These are phyloP conservation scores for Monopterus albus DNA, from an alignment of 2,113 vertebrate genomes.

Conservation along the genomic window DNA sequence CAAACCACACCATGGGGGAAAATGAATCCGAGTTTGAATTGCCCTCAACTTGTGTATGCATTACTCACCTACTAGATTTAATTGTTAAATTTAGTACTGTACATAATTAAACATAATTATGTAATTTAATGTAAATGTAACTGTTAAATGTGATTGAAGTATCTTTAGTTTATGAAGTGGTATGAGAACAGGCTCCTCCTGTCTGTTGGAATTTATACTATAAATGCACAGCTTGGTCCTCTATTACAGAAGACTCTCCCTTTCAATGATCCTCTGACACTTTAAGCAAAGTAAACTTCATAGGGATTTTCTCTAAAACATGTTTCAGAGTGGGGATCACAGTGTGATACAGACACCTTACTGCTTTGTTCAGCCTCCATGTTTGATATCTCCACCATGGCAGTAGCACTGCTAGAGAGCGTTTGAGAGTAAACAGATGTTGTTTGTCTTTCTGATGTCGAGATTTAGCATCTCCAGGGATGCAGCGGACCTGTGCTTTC, in stretches of 20 bases:
- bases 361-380: slow-evolving; percentile 57
- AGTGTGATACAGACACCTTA: slow-evolving; percentile 47
- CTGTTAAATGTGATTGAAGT: background rate
- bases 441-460: slow-evolving; percentile 82
- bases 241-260: no score
- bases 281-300: slow-evolving; percentile 45
- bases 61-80: no score
- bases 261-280: slow-evolving; percentile 29
- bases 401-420: slow-evolving; percentile 62
- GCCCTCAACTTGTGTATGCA: background rate
- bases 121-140: background rate
- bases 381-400: slow-evolving; percentile 60
- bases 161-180: no score
- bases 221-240: slow-evolving; percentile 21
- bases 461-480: slow-evolving; percentile 80
- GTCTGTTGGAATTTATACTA: background rate
- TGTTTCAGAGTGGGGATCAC: slow-evolving; percentile 41
- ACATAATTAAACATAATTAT: no score
- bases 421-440: slow-evolving; percentile 83
- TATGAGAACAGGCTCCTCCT: background rate
- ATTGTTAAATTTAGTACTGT: no score
- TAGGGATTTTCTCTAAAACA: slow-evolving; percentile 38
- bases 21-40: no score
- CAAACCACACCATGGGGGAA: no score
- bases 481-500: slow-evolving; percentile 69